These are phyloP conservation scores for Cosmia pyralina DNA, from an alignment of 2,888 invertebrate species.

Conservation along the genomic window DNA sequence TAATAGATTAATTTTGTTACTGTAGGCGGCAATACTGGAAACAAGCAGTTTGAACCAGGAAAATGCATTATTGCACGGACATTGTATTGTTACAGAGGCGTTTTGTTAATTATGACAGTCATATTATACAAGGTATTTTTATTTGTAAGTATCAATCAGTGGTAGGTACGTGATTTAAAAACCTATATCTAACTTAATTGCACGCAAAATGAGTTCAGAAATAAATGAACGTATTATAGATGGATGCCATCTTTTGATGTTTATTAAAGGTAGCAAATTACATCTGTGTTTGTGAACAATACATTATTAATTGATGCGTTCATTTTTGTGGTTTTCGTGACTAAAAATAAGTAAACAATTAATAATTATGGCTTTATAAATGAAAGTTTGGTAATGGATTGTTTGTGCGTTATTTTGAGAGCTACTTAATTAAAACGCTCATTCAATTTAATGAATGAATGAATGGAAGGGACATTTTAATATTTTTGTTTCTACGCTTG, in stretches of 20 bases:
- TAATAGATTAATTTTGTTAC: constrained; percentile 19
- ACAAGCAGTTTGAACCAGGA: constrained; percentile 8
- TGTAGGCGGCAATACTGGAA: constrained; percentile 1
- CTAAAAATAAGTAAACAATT: constrained; percentile 1
- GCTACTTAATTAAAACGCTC: neutral
- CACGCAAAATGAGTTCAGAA: neutral
- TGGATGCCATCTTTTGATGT: neutral
- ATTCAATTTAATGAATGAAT: neutral
- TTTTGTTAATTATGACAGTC: neutral
- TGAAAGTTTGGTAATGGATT: neutral
- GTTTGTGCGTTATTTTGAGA: neutral
- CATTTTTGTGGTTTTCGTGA: neutral
- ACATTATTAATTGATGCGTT: neutral
- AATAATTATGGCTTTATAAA: neutral
- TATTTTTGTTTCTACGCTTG: neutral
- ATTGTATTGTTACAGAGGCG: neutral
- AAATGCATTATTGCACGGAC: constrained; percentile 5
- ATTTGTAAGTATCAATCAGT: neutral
- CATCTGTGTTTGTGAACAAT: too few species aligned
- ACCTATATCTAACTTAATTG: neutral
- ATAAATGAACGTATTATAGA: neutral
- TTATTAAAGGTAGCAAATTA: too few species aligned
- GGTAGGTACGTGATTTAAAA: too few species aligned
- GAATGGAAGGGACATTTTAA: neutral
- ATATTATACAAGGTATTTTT: neutral